Evolutionary conservation across 1,140 invertebrate species (phyloP), one percentile per base, ranked within the genome.

Genomic region (Portunus trituberculatus): DNA sequence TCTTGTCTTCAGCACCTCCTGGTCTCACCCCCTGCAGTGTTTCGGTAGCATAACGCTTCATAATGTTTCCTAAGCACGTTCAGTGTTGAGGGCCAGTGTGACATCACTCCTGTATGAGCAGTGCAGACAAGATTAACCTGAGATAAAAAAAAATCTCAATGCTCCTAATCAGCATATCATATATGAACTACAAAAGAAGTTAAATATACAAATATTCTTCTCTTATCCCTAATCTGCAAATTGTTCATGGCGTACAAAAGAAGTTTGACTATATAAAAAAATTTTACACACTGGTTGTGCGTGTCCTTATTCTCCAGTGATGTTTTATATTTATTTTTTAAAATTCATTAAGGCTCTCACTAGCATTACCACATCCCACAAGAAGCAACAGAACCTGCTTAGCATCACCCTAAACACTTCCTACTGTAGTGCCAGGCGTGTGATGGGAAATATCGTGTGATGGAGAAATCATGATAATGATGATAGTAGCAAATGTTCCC

Each of bases 221-320:
- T n/a, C 67, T 76, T 76, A 76, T n/a, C 20, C 20, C 67, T 76
- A 76, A 76, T 76, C 67, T n/a, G 67, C 20, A n/a, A 76, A n/a
- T n/a, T 76, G 67, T n/a, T 76, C 2, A 76, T n/a, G n/a, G n/a
- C 20, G 1, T 76, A 76, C 67, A 76, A 76, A 76, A 76, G 67
- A 76, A 76, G 67, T 76, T 76, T 0, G 3, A n/a, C 12, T 76
- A 76, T 20, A n/a, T 76, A 8, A 20, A 25, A 59, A 59, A n/a
- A 76, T 76, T 76, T 76, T 76, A 76, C 67, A 76, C 67, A 76
- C 6, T 76, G 67, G 67, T 76, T 76, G 67, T 76, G 67, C 67
- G 6, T 76, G 16, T 76, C 20, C 20, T 25, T 25, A 25, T n/a
- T 76, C 25, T 76, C 20, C n/a, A n/a, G 52, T 14, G 25, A n/a